Evolutionary conservation across 92 coral and sea anemone genomes (phyloP).

Genomic region (Zoanthus sansibaricus): DNA sequence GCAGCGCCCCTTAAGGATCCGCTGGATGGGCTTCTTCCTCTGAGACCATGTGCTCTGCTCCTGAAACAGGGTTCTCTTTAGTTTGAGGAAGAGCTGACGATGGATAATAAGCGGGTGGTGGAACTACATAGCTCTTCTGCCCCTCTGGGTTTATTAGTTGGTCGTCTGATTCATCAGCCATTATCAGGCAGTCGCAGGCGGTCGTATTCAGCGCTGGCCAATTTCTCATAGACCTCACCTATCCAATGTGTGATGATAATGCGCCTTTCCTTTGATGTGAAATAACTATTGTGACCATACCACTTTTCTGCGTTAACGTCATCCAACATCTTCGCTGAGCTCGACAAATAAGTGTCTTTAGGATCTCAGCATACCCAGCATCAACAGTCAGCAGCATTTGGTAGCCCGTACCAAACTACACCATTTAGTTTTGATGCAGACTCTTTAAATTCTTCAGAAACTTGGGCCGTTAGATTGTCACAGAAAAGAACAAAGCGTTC

Average conservation of each 20-base stretch:
- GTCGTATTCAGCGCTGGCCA: conserved; percentile 42
- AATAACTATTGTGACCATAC: neutral
- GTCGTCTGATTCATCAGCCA: conserved; percentile 34
- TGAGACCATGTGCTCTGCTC: conserved; percentile 38
- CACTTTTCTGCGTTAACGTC: neutral
- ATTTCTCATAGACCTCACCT: conserved; percentile 34
- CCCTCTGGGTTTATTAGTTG: conserved; percentile 43
- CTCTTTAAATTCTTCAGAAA: neutral
- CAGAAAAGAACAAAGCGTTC: conserved; percentile 3
- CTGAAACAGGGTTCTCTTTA: conserved; percentile 51
- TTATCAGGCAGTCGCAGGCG: conserved; percentile 29
- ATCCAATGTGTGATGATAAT: conserved; percentile 4
- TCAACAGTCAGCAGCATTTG: conserved; percentile 6
- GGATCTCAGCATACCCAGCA: conserved; percentile 16
- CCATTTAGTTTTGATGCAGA: conserved; percentile 9
- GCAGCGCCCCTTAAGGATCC: neutral
- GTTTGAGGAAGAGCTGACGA: conserved; percentile 49
- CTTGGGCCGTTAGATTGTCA: neutral
- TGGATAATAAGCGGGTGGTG: conserved; percentile 45
- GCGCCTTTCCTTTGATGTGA: conserved; percentile 7
- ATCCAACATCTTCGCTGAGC: conserved; percentile 1
- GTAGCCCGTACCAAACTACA: neutral
- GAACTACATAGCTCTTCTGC: conserved; percentile 40
- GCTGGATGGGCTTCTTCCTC: conserved; percentile 9
- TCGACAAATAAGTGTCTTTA: neutral